phyloP scores from a whole-genome alignment of 2,797 vertebrate genomes.

The Amniataba percoides region DNA sequence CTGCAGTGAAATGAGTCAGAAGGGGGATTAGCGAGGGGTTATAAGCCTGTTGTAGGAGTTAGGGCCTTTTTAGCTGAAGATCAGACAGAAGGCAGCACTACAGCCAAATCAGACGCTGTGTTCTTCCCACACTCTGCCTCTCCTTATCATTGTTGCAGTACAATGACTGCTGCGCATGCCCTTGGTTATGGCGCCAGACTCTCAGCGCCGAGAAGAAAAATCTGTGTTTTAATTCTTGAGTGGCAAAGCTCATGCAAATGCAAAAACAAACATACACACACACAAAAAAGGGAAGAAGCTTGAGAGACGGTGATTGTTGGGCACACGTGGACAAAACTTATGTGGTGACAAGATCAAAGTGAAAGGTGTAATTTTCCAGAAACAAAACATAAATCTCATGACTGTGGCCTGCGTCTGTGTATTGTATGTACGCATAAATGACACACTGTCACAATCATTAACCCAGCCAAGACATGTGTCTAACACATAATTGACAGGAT shows the following conservation, averaged over 20 bases:
- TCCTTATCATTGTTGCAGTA: constrained; percentile 62
- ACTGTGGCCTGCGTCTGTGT: constrained; percentile 7
- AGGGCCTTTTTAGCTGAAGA: constrained; percentile 78
- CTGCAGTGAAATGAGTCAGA: constrained; percentile 79
- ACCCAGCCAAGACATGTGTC: constrained; percentile 44
- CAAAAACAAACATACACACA: not conserved
- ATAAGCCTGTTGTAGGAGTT: constrained; percentile 81
- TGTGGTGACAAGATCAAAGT: constrained; percentile 19
- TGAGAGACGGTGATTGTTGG: constrained; percentile 12
- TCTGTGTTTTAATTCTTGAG: constrained; percentile 36
- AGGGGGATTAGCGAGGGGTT: constrained; percentile 76
- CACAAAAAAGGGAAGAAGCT: not conserved
- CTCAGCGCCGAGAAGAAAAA: constrained; percentile 22
- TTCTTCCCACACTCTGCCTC: constrained; percentile 76
- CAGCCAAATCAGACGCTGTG: constrained; percentile 70
- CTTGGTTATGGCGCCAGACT: constrained; percentile 44
- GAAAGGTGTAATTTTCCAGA: constrained; percentile 46
- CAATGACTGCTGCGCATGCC: constrained; percentile 56
- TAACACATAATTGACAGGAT: constrained; percentile 47
- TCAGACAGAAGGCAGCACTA: constrained; percentile 73
- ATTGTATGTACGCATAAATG: constrained; percentile 26
- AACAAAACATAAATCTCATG: constrained; percentile 20
- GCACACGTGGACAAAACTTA: not conserved
- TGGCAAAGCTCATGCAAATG: not conserved
- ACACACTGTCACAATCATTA: constrained; percentile 33